These are phyloP conservation scores for Babyrousa celebensis DNA, from an alignment of 2,797 vertebrate genomes.

Conservation along the genomic window DNA sequence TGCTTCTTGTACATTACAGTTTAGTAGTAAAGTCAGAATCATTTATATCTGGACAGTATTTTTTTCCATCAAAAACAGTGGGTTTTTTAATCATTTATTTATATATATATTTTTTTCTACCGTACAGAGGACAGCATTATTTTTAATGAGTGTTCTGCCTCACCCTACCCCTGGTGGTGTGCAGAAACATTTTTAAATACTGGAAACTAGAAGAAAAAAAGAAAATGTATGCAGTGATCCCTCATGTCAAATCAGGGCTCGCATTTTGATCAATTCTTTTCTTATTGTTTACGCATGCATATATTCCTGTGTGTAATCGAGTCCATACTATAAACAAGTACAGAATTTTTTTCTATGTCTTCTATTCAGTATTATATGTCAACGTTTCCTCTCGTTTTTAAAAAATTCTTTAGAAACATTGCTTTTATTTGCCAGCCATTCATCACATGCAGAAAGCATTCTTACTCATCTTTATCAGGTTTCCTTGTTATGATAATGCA, in stretches of 20 bases:
- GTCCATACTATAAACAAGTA: not conserved
- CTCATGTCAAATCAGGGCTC: not conserved
- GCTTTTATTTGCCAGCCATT: not conserved
- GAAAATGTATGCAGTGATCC: not conserved
- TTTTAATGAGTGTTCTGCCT: conserved; percentile 18
- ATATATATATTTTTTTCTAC: no score
- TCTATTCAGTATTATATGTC: not conserved
- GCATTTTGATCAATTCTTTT: not conserved
- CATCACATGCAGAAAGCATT: not conserved
- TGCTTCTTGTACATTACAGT: not conserved
- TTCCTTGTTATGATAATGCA: conserved; percentile 12
- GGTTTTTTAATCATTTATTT: not conserved
- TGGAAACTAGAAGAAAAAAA: conserved; percentile 18
- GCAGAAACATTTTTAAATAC: not conserved
- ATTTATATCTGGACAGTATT: not conserved
- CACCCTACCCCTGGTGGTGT: not conserved
- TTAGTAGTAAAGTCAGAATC: not conserved
- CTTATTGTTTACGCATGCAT: not conserved
- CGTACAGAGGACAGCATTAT: not conserved
- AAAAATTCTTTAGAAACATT: conserved; percentile 46
- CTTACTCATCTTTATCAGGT: conserved; percentile 32
- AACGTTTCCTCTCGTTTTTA: conserved; percentile 6
- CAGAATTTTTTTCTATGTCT: conserved; percentile 39
- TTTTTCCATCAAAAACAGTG: no score
- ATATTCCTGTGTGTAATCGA: not conserved